Conservation (phyloP, 2,113 vertebrate species). For the Mormoops blainvillei region DNA sequence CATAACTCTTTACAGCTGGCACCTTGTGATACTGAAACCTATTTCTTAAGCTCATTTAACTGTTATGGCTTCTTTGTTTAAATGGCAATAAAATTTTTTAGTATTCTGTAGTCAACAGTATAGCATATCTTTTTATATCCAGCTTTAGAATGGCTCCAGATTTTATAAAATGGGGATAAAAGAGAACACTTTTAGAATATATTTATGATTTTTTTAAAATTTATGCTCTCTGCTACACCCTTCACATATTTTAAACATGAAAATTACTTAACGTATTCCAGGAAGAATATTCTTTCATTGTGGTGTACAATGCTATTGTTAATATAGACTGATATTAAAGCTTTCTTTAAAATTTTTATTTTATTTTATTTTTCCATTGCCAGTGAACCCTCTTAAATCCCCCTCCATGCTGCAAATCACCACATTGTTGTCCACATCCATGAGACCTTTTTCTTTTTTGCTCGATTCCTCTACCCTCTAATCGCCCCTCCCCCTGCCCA, state of each 20-base stretch:
- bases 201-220: conserved; percentile 65
- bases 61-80: conserved; percentile 89
- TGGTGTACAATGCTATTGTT: conserved; percentile 49
- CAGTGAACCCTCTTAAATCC: no score
- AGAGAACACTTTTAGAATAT: conserved; percentile 78
- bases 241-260: conserved; percentile 72
- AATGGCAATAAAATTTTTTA: conserved; percentile 89
- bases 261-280: conserved; percentile 73
- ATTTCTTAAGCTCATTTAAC: conserved; percentile 88
- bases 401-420: no score
- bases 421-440: no score
- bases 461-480: no score
- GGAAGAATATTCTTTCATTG: conserved; percentile 51
- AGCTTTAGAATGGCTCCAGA: conserved; percentile 80
- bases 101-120: conserved; percentile 85
- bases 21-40: conserved; percentile 87
- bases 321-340: background rate
- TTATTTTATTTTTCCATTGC: no score
- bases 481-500: no score
- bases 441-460: no score
- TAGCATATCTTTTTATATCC: conserved; percentile 85
- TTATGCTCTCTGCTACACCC: conserved; percentile 73
- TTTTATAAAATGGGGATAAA: conserved; percentile 80
- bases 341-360: background rate
- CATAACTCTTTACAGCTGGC: conserved; percentile 89